These are phyloP conservation scores for Trileptium ribeirensis DNA, from an alignment of 2,888 invertebrate genomes.

Conservation along the genomic window DNA sequence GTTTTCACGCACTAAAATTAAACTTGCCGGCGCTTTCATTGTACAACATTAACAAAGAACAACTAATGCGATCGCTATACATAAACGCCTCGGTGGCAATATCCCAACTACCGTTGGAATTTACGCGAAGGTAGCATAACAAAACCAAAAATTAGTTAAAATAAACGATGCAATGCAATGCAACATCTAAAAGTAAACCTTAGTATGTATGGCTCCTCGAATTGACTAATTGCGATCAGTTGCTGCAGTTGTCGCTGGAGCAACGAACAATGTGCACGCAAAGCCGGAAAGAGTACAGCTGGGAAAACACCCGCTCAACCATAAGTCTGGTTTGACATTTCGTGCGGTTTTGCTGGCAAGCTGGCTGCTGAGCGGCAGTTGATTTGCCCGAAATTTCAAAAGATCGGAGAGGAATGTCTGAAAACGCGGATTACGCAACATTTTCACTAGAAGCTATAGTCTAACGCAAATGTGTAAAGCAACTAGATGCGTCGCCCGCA, in stretches of 20 bases:
- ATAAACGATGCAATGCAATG: not conserved
- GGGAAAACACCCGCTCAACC: not conserved
- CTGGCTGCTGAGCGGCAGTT: not conserved
- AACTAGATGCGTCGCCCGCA: too few relatives aligned
- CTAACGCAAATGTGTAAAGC: too few relatives aligned
- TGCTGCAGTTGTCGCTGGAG: not conserved
- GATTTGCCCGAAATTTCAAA: not conserved
- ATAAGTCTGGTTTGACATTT: not conserved
- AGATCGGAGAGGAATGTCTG: not conserved
- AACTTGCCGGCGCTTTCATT: too few relatives aligned
- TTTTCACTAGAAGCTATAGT: too few relatives aligned
- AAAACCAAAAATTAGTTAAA: not conserved
- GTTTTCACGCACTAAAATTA: too few relatives aligned
- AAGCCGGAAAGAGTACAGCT: not conserved
- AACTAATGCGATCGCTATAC: too few relatives aligned
- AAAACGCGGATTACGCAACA: too few relatives aligned
- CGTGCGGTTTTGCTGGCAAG: not conserved
- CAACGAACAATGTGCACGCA: not conserved
- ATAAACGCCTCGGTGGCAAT: too few relatives aligned
- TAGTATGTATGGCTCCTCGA: conserved; percentile 9
- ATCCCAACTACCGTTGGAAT: too few relatives aligned
- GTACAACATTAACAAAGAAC: too few relatives aligned
- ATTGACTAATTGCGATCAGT: not conserved
- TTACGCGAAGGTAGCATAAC: not conserved
- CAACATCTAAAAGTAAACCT: not conserved